These are phyloP conservation scores for Hypselothyrea guttata DNA, from an alignment of 2,888 invertebrate genomes.

Conservation along the genomic window DNA sequence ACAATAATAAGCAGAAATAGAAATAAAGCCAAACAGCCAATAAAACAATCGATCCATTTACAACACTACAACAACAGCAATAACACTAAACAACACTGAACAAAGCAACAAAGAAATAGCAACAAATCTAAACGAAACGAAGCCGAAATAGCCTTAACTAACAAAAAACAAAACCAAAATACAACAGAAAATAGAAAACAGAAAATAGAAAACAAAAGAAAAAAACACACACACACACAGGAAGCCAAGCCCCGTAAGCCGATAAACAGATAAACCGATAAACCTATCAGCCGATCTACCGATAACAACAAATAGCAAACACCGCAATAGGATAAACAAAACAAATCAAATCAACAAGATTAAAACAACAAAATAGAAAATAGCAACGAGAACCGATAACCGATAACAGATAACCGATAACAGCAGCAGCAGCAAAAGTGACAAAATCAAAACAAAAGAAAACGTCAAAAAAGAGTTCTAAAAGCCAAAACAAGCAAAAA, in stretches of 20 bases:
- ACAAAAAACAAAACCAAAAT: conserved; percentile 61
- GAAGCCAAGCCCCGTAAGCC: conserved; percentile 14
- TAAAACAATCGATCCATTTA: conserved; percentile 47
- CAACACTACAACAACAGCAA: conserved; percentile 29
- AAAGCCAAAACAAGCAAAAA: conserved; percentile 43
- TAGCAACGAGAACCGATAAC: conserved; percentile 41
- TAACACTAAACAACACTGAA: conserved; percentile 29
- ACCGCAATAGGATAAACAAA: conserved; percentile 32
- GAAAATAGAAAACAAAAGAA: conserved; percentile 12
- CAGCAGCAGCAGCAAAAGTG: conserved; percentile 43
- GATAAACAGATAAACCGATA: conserved; percentile 30
- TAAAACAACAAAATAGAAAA: conserved; percentile 32
- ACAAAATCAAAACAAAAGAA: conserved; percentile 21
- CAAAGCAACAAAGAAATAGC: conserved; percentile 44
- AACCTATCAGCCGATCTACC: conserved; percentile 35
- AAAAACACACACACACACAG: conserved; percentile 7
- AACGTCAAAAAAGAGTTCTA: conserved; percentile 16
- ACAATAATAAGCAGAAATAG: conserved; percentile 16
- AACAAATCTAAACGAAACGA: conserved; percentile 56
- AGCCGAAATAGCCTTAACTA: too few species aligned
- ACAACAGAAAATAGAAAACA: conserved; percentile 19
- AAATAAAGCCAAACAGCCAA: conserved; percentile 49
- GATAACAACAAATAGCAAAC: conserved; percentile 39
- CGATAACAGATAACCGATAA: conserved; percentile 25
- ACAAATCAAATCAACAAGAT: conserved; percentile 29